Conservation (phyloP, 2,113 vertebrate genomes). For the Catharus bicknelli region DNA sequence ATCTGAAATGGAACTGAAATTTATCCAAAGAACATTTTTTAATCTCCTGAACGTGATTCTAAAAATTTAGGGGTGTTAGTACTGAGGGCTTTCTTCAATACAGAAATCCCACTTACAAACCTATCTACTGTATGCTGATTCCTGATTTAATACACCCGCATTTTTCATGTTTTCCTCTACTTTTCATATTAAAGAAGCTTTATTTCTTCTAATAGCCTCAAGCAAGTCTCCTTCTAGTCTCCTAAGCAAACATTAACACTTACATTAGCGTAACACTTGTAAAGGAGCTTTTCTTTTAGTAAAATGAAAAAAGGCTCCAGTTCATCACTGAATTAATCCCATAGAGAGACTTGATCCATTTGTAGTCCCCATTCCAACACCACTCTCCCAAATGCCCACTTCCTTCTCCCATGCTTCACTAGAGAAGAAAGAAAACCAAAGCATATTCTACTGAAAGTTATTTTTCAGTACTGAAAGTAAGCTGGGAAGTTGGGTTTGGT, state of each 20-base stretch:
- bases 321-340: slow-evolving; percentile 29
- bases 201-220: neutral
- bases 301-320: slow-evolving; percentile 25
- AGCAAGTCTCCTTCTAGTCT: neutral
- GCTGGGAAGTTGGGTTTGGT: neutral
- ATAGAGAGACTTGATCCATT: neutral
- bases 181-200: slow-evolving; percentile 26
- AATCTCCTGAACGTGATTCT: neutral
- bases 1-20: neutral
- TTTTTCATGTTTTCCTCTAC: neutral
- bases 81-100: neutral
- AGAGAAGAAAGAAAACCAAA: neutral
- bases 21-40: neutral
- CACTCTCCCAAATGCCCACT: neutral
- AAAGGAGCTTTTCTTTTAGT: slow-evolving; percentile 38
- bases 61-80: neutral
- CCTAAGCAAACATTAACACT: slow-evolving; percentile 37
- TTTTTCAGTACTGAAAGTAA: neutral
- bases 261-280: slow-evolving; percentile 8
- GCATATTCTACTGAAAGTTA: neutral
- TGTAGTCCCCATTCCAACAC: neutral
- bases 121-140: neutral
- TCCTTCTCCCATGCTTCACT: neutral
- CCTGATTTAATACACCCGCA: neutral
- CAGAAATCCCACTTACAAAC: neutral